These are phyloP conservation scores for Podocnemis expansa DNA, from an alignment of 2,113 vertebrate species.

Conservation along the genomic window DNA sequence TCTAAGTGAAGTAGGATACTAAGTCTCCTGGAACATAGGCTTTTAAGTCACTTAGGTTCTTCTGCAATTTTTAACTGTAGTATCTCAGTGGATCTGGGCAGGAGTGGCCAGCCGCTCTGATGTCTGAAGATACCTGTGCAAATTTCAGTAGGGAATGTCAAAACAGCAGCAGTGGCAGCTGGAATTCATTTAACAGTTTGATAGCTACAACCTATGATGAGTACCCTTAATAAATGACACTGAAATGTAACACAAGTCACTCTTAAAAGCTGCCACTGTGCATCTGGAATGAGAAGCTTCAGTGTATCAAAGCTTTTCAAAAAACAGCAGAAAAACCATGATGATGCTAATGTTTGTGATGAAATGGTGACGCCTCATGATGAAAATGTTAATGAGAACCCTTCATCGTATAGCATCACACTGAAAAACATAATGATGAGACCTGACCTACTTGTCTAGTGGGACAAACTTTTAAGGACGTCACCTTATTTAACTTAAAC, in stretches of 20 bases:
- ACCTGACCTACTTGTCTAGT: background rate
- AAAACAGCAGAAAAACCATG: background rate
- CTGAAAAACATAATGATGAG: background rate
- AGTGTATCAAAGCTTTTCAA: background rate
- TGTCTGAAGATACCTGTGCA: background rate
- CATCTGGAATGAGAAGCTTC: background rate
- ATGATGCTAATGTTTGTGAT: background rate
- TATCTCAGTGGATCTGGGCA: background rate
- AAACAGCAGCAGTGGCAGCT: background rate
- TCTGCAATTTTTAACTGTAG: background rate
- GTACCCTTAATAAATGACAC: background rate
- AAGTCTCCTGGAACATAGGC: background rate
- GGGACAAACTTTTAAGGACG: no score
- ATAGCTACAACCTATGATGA: background rate
- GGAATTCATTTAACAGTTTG: background rate
- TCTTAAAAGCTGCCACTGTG: background rate
- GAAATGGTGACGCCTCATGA: background rate
- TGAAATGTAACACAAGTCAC: background rate
- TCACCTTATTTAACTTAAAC: background rate
- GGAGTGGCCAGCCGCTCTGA: background rate
- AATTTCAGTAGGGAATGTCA: background rate
- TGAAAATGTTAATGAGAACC: background rate
- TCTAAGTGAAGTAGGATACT: no score
- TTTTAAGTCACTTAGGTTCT: background rate
- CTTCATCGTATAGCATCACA: background rate